phyloP scores from a whole-genome alignment of 2,888 invertebrate genomes.

The Polietes domitor region DNA sequence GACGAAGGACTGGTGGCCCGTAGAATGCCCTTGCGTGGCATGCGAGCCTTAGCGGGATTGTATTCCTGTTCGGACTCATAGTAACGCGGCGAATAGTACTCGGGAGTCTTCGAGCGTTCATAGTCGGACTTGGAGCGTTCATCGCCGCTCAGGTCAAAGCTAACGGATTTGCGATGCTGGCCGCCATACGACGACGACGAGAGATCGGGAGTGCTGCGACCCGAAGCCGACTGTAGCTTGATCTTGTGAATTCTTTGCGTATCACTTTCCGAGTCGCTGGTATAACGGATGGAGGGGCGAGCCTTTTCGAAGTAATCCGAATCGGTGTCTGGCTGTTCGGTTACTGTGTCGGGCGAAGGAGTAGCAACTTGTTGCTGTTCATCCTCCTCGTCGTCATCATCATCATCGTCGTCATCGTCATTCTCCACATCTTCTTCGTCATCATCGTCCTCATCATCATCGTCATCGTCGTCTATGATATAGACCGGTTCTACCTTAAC shows the following conservation, averaged over 20 bases:
- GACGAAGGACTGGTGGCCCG: conserved; percentile 79
- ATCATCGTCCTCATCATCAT: conserved; percentile 70
- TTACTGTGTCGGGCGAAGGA: conserved; percentile 70
- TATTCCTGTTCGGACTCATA: conserved; percentile 80
- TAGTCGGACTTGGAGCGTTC: conserved; percentile 79
- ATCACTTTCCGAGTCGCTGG: conserved; percentile 79
- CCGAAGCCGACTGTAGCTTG: conserved; percentile 71
- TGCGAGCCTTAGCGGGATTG: conserved; percentile 64
- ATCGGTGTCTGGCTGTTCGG: conserved; percentile 73
- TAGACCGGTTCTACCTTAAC: conserved; percentile 75
- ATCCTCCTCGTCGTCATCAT: conserved; percentile 52
- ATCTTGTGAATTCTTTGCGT: conserved; percentile 68
- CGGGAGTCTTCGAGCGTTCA: conserved; percentile 75
- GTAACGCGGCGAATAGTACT: conserved; percentile 69
- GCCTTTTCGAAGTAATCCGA: conserved; percentile 74
- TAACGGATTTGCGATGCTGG: conserved; percentile 80
- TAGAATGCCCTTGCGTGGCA: conserved; percentile 79
- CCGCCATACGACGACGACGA: conserved; percentile 65
- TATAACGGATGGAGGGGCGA: conserved; percentile 68
- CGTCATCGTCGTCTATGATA: conserved; percentile 76
- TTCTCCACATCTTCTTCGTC: conserved; percentile 69
- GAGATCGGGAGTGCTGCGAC: conserved; percentile 77
- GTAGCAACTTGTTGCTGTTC: conserved; percentile 69
- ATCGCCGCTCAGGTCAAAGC: conserved; percentile 80
- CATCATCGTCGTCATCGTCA: conserved; percentile 62